These are phyloP conservation scores for Mamestra brassicae DNA, from an alignment of 2,888 invertebrate species.

Conservation along the genomic window DNA sequence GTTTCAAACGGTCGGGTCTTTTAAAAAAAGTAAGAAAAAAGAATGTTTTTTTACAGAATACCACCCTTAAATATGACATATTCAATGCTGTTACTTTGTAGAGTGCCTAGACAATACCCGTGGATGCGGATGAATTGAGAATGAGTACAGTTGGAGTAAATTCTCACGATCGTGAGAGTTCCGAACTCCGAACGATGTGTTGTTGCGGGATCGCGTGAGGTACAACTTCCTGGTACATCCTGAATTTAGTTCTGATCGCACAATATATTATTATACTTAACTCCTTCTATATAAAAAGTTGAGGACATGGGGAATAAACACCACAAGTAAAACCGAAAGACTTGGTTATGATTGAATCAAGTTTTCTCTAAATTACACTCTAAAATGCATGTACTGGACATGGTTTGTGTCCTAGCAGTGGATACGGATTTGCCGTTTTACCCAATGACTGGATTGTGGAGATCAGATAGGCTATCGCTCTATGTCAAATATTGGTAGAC, in stretches of 20 bases:
- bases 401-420: too few species aligned
- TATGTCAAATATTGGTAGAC: too few species aligned
- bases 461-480: background rate
- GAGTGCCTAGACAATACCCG: too few species aligned
- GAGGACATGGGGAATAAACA: background rate
- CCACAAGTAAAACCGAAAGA: background rate
- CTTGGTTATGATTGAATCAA: background rate
- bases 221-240: background rate
- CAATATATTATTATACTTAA: background rate
- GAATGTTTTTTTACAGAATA: too few species aligned
- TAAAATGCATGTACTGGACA: too few species aligned
- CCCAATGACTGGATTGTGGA: background rate
- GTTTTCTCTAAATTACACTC: too few species aligned
- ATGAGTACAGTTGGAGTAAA: conserved; percentile 5
- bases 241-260: background rate
- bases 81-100: too few species aligned
- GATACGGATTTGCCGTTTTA: too few species aligned
- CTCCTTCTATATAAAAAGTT: background rate
- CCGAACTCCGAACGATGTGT: conserved; percentile 4
- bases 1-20: too few species aligned
- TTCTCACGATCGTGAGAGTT: conserved; percentile 1
- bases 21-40: too few species aligned
- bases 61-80: too few species aligned
- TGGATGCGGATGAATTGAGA: too few species aligned
- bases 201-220: background rate